These are phyloP conservation scores for Albula glossodonta DNA, from an alignment of 2,113 vertebrate species.

Conservation along the genomic window DNA sequence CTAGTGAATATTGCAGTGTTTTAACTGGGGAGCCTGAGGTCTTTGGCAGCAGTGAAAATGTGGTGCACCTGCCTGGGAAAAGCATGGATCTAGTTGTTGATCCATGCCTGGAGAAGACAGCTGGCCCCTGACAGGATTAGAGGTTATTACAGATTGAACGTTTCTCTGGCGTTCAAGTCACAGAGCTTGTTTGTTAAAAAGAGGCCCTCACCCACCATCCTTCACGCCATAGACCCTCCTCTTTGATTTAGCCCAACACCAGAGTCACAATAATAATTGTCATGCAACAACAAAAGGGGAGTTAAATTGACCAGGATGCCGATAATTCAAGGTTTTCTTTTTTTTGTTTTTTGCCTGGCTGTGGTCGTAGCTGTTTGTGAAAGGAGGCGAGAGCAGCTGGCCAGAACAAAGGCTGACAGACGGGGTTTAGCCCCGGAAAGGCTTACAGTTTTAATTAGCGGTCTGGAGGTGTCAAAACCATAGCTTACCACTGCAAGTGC, in stretches of 20 bases:
- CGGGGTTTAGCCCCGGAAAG: slow-evolving; percentile 6
- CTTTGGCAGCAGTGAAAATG: neutral
- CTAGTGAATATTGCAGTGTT: neutral
- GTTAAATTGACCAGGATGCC: neutral
- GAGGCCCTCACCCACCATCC: neutral
- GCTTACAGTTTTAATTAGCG: slow-evolving; percentile 20
- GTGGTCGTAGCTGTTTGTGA: neutral
- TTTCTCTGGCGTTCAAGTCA: neutral
- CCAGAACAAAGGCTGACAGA: slow-evolving; percentile 11
- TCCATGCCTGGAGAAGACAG: neutral
- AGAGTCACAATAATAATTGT: neutral
- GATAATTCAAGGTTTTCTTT: slow-evolving; percentile 13
- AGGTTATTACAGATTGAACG: neutral
- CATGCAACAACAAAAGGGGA: neutral
- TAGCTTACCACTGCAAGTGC: neutral
- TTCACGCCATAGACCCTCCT: neutral
- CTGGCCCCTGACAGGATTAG: neutral
- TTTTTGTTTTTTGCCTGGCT: neutral
- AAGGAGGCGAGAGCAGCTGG: neutral
- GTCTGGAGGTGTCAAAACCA: slow-evolving; percentile 9
- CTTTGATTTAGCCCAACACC: neutral
- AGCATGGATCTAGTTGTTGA: neutral
- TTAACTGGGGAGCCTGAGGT: neutral
- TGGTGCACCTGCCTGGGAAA: neutral
- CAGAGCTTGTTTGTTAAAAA: neutral